phyloP scores from a whole-genome alignment of 2,797 vertebrate species.

The Coranthus polyacanthus region DNA sequence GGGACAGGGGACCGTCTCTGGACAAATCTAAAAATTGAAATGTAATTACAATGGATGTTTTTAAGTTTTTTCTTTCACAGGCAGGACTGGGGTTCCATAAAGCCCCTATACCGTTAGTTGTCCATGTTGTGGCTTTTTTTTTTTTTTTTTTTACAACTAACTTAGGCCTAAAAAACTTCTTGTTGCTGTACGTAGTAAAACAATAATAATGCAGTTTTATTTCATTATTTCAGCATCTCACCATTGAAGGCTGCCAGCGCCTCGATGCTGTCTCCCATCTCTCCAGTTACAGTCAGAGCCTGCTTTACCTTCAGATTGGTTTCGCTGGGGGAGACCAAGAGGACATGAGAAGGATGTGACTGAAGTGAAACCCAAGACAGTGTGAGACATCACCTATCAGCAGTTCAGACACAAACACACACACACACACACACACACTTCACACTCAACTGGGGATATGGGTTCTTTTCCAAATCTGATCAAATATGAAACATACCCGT shows the following conservation, averaged over 20 bases:
- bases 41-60: too few species aligned
- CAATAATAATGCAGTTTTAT: not conserved
- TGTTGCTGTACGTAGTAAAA: not conserved
- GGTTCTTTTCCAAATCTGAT: too few species aligned
- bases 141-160: too few species aligned
- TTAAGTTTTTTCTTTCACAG: too few species aligned
- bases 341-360: slow-evolving; percentile 15
- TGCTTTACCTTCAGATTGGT: slow-evolving; percentile 98
- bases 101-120: too few species aligned
- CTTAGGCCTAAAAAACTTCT: too few species aligned
- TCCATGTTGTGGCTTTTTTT: too few species aligned
- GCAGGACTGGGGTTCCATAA: too few species aligned
- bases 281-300: slow-evolving; percentile 89
- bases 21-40: too few species aligned
- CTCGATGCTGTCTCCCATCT: slow-evolving; percentile 86
- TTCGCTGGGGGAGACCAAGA: slow-evolving; percentile 83
- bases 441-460: not conserved
- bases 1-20: too few species aligned
- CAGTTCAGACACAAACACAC: not conserved
- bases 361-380: slow-evolving; percentile 17
- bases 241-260: slow-evolving; percentile 88
- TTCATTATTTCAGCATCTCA: slow-evolving; percentile 60
- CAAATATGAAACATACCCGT: slow-evolving; percentile 86
- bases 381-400: not conserved
- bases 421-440: slow-evolving; percentile 9